Percentiles rank a stretch among this genome's conserved stretches.
Evolutionary conservation across 2,797 vertebrate species (phyloP).

Genomic region (Protonibea diacanthus): DNA sequence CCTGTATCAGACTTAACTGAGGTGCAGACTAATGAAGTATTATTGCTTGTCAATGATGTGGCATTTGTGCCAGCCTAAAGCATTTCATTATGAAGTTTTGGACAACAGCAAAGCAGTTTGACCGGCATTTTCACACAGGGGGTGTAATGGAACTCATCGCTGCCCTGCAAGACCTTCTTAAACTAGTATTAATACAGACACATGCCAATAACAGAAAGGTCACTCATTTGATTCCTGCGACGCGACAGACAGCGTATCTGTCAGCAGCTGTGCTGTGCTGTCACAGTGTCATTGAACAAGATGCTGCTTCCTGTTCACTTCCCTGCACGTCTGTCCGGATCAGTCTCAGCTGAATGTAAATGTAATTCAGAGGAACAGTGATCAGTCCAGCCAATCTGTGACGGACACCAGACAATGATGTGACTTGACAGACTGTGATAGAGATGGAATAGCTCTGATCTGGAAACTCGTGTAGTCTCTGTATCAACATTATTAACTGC

Average conservation of each 20-base stretch:
- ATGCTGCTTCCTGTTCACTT: conserved; percentile 8
- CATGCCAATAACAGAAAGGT: conserved; percentile 13
- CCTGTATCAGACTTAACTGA: too few relatives aligned
- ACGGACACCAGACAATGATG: conserved; percentile 20
- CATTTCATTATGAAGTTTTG: too few relatives aligned
- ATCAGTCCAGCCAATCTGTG: conserved; percentile 16
- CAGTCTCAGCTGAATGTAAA: conserved; percentile 16
- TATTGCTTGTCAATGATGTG: not conserved
- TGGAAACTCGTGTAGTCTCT: conserved; percentile 18
- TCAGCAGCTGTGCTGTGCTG: conserved; percentile 33
- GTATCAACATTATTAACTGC: not conserved
- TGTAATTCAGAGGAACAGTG: not conserved
- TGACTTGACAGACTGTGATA: conserved; percentile 26
- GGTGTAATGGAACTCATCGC: not conserved
- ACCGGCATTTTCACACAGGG: not conserved
- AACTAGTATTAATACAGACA: conserved; percentile 15
- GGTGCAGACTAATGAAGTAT: too few relatives aligned
- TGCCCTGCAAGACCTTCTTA: not conserved
- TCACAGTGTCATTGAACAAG: conserved; percentile 37
- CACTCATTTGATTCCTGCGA: conserved; percentile 23
- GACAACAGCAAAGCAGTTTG: not conserved
- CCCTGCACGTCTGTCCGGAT: not conserved
- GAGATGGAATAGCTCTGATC: conserved; percentile 20
- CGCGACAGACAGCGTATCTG: conserved; percentile 8
- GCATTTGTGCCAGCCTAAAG: not conserved